These are phyloP conservation scores for Megaceryle maxima DNA, from an alignment of 2,113 vertebrate species.

Conservation along the genomic window DNA sequence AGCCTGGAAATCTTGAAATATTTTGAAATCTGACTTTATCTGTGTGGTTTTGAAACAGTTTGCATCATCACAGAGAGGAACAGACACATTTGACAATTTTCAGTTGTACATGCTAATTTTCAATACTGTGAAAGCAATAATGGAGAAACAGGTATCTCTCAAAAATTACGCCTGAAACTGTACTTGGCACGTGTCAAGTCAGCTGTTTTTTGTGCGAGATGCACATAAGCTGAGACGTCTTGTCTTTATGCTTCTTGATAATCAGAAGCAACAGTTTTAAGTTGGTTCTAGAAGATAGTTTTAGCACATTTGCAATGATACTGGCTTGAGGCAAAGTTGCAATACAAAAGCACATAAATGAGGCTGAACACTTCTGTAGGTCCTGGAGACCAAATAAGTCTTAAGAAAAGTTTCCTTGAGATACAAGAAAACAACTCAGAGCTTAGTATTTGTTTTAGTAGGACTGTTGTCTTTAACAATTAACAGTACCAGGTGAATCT, in stretches of 20 bases:
- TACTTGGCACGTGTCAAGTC: not conserved
- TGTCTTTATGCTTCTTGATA: not conserved
- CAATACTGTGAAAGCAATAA: not conserved
- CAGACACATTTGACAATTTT: not conserved
- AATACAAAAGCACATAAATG: not conserved
- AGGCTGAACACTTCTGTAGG: not conserved
- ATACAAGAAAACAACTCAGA: not conserved
- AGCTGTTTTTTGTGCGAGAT: not conserved
- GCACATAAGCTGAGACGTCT: not conserved
- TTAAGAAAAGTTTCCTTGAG: not conserved
- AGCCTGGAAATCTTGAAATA: not conserved
- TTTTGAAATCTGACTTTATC: not conserved
- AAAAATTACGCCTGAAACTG: not conserved
- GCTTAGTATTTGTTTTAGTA: not conserved
- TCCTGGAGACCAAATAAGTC: not conserved
- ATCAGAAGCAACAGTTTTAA: not conserved
- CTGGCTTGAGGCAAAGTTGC: not conserved
- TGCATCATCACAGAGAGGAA: not conserved
- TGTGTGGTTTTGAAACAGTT: not conserved
- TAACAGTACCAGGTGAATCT: not conserved
- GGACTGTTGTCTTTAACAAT: not conserved
- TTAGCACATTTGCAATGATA: not conserved
- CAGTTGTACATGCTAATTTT: not conserved
- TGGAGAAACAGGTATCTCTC: not conserved
- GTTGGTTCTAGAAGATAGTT: not conserved